Base-by-base conservation (phyloP, 2,888 invertebrate genomes). In the Eueremaeus valkanovi region DNA sequence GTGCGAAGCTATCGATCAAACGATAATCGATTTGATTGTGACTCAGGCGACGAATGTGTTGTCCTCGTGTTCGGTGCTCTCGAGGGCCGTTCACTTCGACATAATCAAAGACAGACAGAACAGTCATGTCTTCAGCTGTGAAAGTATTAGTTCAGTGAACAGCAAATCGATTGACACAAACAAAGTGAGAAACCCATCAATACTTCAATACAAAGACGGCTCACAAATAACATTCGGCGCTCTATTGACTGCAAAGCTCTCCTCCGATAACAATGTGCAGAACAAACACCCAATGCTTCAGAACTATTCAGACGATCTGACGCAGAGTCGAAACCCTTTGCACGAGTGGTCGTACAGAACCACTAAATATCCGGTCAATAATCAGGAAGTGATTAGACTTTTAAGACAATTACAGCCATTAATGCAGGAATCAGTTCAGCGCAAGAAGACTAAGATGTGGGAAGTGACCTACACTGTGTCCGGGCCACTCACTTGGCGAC, bases 401-500 rank as follows among this genome's bases (percentile, higher is more conserved):
- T 93, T 97, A 91, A 90, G 92, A 79, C 89, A 90, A 18, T 86
- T 98, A 73, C 92, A 95, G 83, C 97, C 97, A 8, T 85, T 96
- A 78, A 87, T 98, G 70, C 96, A 97, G 84, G 95, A 95, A 83
- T 95, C 96, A 76, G 93, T 97, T 80, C 76, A 76, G 51, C 42
- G 74, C 9, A 76, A 75, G 63, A 73, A 58, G 21, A 49, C 74
- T 63, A 88, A 93, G 79, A 88, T 94, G 85, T 96, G 96, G 92
- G 96, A 97, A 84, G 93, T 95, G 74, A 91, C 91, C 0, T 90
- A 91, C 80, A 91, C 90, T 0, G 94, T 99, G 58, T 91, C 93
- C 79, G 99, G 99, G 0, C 98, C 98, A 40, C 88, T 99, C 18
- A 99, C 98, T 0, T 99, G 98, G 98, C 88, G 96, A 74, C 95